Conservation (phyloP, 2,888 invertebrate genomes). For the Tricholauxania praeusta region DNA sequence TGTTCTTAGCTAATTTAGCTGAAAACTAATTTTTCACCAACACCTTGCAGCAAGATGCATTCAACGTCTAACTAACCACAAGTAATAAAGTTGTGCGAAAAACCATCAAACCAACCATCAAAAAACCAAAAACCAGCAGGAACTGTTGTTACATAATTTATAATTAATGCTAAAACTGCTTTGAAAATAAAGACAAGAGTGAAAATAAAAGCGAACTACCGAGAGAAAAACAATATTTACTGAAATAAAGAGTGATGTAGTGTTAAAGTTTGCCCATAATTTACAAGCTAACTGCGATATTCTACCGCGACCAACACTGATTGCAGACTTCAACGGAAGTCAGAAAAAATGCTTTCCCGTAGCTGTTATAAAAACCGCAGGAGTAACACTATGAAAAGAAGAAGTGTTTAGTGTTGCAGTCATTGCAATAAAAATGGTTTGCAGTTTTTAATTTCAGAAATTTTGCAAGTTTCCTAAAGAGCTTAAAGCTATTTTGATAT, state of each 20-base stretch:
- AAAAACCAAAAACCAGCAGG: background rate
- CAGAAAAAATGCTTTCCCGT: background rate
- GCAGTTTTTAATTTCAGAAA: no score
- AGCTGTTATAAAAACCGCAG: no score
- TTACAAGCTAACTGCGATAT: constrained; percentile 1
- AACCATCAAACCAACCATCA: no score
- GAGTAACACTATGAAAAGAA: no score
- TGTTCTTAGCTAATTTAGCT: constrained; percentile 10
- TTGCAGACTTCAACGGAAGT: background rate
- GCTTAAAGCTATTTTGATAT: no score
- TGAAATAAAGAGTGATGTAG: constrained; percentile 17
- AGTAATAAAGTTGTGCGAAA: background rate
- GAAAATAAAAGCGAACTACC: background rate
- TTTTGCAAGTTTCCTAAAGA: no score
- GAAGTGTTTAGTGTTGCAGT: no score
- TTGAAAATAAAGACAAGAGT: background rate
- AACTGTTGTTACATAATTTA: constrained; percentile 18
- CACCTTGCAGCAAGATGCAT: background rate
- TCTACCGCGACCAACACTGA: background rate
- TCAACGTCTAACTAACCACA: background rate
- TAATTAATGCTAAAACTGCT: constrained; percentile 22
- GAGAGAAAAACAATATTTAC: background rate
- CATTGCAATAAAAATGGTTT: no score
- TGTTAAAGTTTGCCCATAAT: constrained; percentile 14
- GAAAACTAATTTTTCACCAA: constrained; percentile 5